Evolutionary conservation across 2,888 invertebrate species (phyloP), one percentile per base, ranked within the genome.

Genomic region (Apeira syringaria): DNA sequence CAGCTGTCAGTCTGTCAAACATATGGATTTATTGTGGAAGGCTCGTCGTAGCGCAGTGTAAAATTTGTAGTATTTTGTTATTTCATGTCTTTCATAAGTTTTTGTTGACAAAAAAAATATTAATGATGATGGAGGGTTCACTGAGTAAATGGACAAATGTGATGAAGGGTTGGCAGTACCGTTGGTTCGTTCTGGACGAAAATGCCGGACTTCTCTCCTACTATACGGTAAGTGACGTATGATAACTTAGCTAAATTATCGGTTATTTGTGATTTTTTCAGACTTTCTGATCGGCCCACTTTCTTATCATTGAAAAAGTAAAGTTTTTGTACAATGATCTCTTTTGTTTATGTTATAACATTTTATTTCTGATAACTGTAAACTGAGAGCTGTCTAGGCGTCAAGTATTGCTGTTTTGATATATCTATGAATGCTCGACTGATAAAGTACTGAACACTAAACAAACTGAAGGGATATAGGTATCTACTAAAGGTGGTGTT

Each of bases 141-240:
- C 89, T 98, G 52, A 97, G 97, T 90, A 98, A 98, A 92, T 98
- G 98, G 98, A 98, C 98, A 59, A 98, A 98, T 92, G 97, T 98
- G 73, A 97, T 98, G 93, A 97, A 97, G 82, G 99, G 99, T 59
- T 99, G 99, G 99, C 99, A 99, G 86, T 99, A 98, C 90, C 94
- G 99, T 61, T 99, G 99, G 98, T 99, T 99, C 90, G 99, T 99
- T 66, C 90, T 99, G 66, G 99, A 99, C 89, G 98, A 98, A 84
- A 97, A 96, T 86, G 96, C 97, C 62, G 99, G 98, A 36, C 92
- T 99, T 50, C 92, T 99, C 46, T 97, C 98, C 4, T 99, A 99
- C 87, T 99, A 98, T 79, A 99, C 99, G 82, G 98, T 98, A 90
- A 93, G 96, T 92, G 87, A 84, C 87, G 77, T 85, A 74, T 68